Base-by-base conservation (phyloP, 2,113 vertebrate genomes). In the Grallaria varia region DNA sequence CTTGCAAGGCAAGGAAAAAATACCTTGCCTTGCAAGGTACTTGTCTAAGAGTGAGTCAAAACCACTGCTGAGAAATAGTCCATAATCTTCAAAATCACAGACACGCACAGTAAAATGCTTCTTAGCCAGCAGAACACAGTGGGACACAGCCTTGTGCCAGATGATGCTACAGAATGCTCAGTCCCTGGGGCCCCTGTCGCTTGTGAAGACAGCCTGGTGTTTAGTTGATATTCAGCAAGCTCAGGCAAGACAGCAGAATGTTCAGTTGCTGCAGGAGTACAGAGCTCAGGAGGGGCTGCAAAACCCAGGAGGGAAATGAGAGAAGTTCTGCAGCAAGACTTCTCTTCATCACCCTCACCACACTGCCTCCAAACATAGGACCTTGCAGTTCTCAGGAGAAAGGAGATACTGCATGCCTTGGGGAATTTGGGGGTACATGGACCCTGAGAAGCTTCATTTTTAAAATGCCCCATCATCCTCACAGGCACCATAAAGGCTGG, bases 61-160 rank as follows among this genome's bases (percentile, higher is more conserved):
- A 63, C 12, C n/a, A 55, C 33, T 47, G 27, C 49, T 35, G 37
- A 84, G 44, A 14, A 84, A 23, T 10, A 62, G 30, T 7, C 7
- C 8, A 6, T 66, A 64, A 39, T 30, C 30, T 64, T 2, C 4
- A 4, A 63, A 84, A 63, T 50, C 56, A 58, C 12, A 84, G 27
- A 33, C 12, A 59, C 0, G 0, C 18, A 33, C 4, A 45, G 13
- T 6, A 25, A 22, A 64, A 4, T 10, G 21, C 28, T 39, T n/a
- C 53, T 59, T 23, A 60, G 49, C 45, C 56, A 78, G 44, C 50
- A 73, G 55, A 17, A 53, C 18, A 59, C 15, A 37, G 69, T 3
- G 30, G 52, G 42, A 74, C 50, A 31, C 28, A 60, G 72, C 7
- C 30, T 55, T 35, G 49, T 22, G n/a, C 44, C 72, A 76, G n/a